A percentile compares a stretch with the other conserved stretches of the same genome.
These are phyloP conservation scores for Capromys pilorides DNA, from an alignment of 2,797 vertebrate genomes.

Conservation along the genomic window DNA sequence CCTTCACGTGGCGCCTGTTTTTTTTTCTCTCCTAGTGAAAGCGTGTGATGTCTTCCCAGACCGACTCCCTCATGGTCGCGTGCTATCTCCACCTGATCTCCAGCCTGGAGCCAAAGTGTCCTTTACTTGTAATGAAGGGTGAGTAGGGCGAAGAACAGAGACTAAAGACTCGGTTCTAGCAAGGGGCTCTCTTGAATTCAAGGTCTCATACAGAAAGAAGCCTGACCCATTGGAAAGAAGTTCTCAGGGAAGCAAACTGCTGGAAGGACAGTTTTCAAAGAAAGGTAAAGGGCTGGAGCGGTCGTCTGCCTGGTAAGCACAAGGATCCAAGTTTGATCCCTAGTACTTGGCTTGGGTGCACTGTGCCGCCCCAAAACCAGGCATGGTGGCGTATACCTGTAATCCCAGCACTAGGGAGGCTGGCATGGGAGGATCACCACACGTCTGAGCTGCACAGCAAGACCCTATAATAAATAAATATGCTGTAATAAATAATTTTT, in stretches of 20 bases:
- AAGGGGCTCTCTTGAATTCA: not conserved
- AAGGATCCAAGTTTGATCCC: too few relatives aligned
- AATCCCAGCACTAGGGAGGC: too few relatives aligned
- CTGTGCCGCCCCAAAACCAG: too few relatives aligned
- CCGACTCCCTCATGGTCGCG: slow-evolving; percentile 66
- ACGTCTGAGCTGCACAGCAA: too few relatives aligned
- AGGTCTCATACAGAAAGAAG: not conserved
- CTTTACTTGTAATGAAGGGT: slow-evolving; percentile 83
- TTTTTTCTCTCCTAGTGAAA: slow-evolving; percentile 64
- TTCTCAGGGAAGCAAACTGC: not conserved
- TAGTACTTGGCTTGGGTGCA: too few relatives aligned
- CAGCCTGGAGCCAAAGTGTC: slow-evolving; percentile 76
- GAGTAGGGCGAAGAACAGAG: not conserved
- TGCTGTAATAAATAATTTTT: too few relatives aligned
- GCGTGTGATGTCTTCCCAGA: slow-evolving; percentile 61
- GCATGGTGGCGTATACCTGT: too few relatives aligned
- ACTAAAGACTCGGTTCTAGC: not conserved
- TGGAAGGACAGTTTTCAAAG: not conserved
- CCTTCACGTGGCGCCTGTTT: not conserved
- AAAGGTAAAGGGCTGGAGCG: not conserved
- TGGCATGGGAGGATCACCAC: too few relatives aligned
- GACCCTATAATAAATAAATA: too few relatives aligned
- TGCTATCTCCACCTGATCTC: slow-evolving; percentile 57
- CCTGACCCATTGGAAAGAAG: not conserved
- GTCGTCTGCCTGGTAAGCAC: too few relatives aligned